Conservation (phyloP, 2,113 vertebrate species). For the Sitta europaea region DNA sequence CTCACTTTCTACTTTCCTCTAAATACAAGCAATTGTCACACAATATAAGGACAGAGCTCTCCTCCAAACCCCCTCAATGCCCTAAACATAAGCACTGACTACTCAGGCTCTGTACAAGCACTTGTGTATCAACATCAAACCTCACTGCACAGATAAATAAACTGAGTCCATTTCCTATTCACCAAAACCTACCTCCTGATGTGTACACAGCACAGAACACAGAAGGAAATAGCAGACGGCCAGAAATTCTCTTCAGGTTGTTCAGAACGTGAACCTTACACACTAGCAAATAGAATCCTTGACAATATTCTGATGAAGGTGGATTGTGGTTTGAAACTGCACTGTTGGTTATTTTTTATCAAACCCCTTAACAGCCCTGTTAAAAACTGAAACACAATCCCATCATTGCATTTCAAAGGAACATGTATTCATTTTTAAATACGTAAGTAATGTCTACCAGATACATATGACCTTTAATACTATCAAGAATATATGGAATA, state of each 20-base stretch:
- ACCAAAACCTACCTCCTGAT: background rate
- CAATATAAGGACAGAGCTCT: background rate
- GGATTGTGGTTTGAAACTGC: background rate
- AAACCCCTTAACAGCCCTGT: background rate
- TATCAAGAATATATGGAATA: background rate
- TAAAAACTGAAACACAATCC: background rate
- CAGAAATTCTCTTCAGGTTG: background rate
- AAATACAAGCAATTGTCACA: background rate
- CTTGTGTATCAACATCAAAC: background rate
- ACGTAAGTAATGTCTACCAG: background rate
- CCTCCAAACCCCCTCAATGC: fast-evolving
- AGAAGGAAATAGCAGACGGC: background rate
- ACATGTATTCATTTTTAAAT: background rate
- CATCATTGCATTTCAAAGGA: background rate
- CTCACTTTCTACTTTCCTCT: background rate
- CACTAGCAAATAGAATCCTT: background rate
- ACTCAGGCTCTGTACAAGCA: background rate
- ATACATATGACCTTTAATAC: background rate
- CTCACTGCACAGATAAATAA: background rate
- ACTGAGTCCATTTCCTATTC: background rate
- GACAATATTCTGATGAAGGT: background rate
- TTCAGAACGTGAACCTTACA: background rate
- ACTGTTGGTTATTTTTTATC: background rate
- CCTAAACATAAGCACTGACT: background rate
- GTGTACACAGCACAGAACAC: background rate